Evolutionary conservation across 2,888 invertebrate species (phyloP), one percentile per base, ranked within the genome.

Genomic region (Zeuzera pyrina): DNA sequence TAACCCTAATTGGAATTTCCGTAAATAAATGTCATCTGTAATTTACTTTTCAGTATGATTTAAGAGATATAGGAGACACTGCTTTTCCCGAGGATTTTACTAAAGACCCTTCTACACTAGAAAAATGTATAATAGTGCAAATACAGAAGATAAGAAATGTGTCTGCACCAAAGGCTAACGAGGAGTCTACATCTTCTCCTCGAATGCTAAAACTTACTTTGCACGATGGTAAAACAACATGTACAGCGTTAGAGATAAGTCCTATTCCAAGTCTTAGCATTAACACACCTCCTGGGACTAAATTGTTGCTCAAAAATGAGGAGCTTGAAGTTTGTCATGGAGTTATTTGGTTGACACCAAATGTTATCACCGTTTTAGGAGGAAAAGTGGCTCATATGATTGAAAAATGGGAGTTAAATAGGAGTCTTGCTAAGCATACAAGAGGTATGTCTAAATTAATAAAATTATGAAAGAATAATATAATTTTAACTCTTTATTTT

Each of bases 201-300:
- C 87, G 94, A 12, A 89, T 97, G 87, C 73, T 95, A 33, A 94
- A 93, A 59, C 61, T 97, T 14, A 91, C 90, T 1, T 69, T 97
- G 39, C 94, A 93, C 10, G 97, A 97, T 79, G 96, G 97, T 1
- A 90, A 91, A 57, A 86, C 87, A 23, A 88, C 87, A 45, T 89
- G 91, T 54, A 90, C 91, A 53, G 95, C 90, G 6, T 72, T 96
- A 36, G 95, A 96, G 74, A 81, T 90, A 36, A 90, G 89, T 51
- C 84, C 87, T 29, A 88, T 95, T 43, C 71, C 89, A 24, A 84
- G 85, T 35, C 72, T 95, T 34, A 91, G 90, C 64, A 79, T 92
- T 34, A 92, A 93, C 56, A 94, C 94, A 8, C 90, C 94, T n/a
- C 95, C 95, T 1, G 97, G 97, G 25, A 93, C 94, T 19, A 97